These are phyloP conservation scores for Chrysotoxum bicinctum DNA, from an alignment of 2,888 invertebrate species.

Conservation along the genomic window DNA sequence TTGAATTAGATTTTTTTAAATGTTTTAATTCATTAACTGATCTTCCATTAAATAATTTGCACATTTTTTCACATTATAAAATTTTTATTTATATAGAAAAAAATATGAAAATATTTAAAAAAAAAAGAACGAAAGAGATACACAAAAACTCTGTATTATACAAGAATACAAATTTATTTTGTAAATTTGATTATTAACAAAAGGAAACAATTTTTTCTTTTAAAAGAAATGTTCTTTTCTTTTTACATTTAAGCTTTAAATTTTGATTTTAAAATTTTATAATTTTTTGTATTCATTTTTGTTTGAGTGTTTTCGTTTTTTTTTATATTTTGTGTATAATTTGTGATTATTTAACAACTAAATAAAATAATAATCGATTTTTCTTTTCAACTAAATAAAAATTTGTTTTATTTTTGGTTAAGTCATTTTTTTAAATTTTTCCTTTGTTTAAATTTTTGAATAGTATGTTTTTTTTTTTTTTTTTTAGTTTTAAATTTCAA, in stretches of 20 bases:
- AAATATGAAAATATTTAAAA: conserved; percentile 22
- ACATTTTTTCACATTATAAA: conserved; percentile 39
- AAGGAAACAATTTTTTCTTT: conserved; percentile 9
- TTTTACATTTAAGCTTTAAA: conserved; percentile 50
- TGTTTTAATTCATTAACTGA: conserved; percentile 46
- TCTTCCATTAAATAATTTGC: conserved; percentile 61
- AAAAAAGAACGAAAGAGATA: conserved; percentile 32
- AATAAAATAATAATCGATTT: conserved; percentile 49
- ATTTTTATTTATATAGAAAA: conserved; percentile 30
- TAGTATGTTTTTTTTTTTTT: too few species aligned
- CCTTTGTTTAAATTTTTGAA: too few species aligned
- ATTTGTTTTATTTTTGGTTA: too few species aligned
- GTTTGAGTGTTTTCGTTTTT: conserved; percentile 51
- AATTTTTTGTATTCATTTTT: conserved; percentile 47
- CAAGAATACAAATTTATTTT: conserved; percentile 56
- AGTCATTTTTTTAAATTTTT: too few species aligned
- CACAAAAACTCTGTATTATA: conserved; percentile 66
- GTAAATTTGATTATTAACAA: conserved; percentile 34
- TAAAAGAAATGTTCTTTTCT: conserved; percentile 25
- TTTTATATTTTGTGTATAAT: conserved; percentile 46
- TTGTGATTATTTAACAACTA: conserved; percentile 35
- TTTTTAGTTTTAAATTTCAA: too few species aligned
- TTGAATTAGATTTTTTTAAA: conserved; percentile 1
- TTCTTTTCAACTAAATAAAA: conserved; percentile 33
- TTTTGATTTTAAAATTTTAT: conserved; percentile 37